Evolutionary conservation across 2,888 invertebrate genomes (phyloP), one percentile per base, ranked within the genome.

Genomic region (Melanophora roralis): DNA sequence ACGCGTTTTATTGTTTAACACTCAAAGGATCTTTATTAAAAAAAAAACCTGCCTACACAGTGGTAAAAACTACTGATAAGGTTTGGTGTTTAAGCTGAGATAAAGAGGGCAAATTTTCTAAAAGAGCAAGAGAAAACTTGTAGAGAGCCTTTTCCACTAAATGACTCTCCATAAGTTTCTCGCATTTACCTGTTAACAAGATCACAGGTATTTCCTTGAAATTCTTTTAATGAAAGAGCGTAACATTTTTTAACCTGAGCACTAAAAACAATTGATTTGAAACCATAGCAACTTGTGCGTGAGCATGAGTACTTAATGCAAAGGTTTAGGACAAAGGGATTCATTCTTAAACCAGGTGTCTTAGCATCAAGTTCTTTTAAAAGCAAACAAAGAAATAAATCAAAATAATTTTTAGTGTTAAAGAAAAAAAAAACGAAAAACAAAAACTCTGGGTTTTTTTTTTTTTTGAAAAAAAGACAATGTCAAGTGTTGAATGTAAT

Each of bases 331-430:
- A 90, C 90, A 88, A 90, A 89, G 89, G 89, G 90, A 88, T 90
- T 90, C 92, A 92, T 91, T 92, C 89, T 91, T 90, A 90, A 90
- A 90, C 90, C 89, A 89, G 90, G 90, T 90, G 89, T 89, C 89
- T 88, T 88, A 86, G 87, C 86, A 88, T 86, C 88, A 85, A 89
- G 87, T 88, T 86, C 86, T 83, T 83, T 69, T 67, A 68, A 16
- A 21, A n/a, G 7, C 43, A 74, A 64, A 6, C 6, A 27, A 27
- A 27, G 6, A 62, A 76, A 71, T 62, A 34, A 72, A 73, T 65
- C 34, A 73, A 67, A 51, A 47, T 12, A 65, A 75, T 57, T 14
- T 27, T 73, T 64, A 6, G n/a, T 73, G 67, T 32, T 14, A 1
- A n/a, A 27, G 27, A 27, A 43, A 32, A 60, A 81, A 77, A 59